Percentiles rank a stretch among this genome's conserved stretches.
phyloP scores from a whole-genome alignment of 1,140 invertebrate genomes.

The Lepidurus arcticus region DNA sequence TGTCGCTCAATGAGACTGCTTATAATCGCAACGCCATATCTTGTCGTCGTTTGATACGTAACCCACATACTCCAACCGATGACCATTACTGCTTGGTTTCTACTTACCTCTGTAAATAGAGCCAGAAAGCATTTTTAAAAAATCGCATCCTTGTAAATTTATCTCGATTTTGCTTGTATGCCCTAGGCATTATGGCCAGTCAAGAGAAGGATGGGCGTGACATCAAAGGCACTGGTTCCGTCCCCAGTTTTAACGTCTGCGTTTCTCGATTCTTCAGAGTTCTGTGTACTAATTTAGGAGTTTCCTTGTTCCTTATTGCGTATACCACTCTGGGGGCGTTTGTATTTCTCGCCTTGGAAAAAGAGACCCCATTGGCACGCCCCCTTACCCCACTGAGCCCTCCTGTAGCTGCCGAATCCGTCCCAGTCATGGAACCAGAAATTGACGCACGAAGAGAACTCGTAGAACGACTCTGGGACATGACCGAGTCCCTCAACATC shows the following conservation, averaged over 20 bases:
- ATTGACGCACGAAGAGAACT: slow-evolving; percentile 39
- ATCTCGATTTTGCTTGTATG: not conserved
- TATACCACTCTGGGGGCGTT: not conserved
- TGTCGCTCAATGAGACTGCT: not conserved
- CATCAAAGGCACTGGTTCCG: not conserved
- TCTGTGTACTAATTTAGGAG: not conserved
- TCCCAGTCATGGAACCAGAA: not conserved
- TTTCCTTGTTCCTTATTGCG: not conserved
- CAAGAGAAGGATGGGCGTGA: not conserved
- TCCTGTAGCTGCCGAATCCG: not conserved
- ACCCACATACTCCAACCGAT: not conserved
- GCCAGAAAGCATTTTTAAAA: not conserved
- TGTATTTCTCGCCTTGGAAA: not conserved
- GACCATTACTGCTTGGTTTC: not conserved
- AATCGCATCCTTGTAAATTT: not conserved
- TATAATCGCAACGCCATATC: not conserved
- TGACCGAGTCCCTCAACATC: slow-evolving; percentile 87
- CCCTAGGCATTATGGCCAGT: not conserved
- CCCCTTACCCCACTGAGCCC: not conserved
- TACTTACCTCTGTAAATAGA: not conserved
- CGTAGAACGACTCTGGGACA: slow-evolving; percentile 72
- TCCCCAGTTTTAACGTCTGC: not conserved
- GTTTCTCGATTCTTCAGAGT: not conserved
- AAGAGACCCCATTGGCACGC: not conserved
- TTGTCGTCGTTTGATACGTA: not conserved